These are phyloP conservation scores for Myocastor coypus DNA, from an alignment of 2,113 vertebrate genomes.

Conservation along the genomic window DNA sequence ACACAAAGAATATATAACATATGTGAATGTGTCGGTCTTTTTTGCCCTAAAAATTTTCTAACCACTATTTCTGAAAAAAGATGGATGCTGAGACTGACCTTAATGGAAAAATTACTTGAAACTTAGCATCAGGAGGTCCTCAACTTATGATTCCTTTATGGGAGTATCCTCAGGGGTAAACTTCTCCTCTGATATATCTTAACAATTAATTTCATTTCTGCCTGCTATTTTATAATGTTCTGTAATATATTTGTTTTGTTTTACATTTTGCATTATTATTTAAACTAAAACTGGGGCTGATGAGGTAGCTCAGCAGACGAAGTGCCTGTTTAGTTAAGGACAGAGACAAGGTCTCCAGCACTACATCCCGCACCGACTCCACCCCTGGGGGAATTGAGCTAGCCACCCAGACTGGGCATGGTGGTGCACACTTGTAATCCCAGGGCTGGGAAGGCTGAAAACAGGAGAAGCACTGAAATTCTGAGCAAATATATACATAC, in stretches of 20 bases:
- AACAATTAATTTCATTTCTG: background rate
- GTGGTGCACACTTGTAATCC: too few relatives aligned
- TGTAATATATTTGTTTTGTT: background rate
- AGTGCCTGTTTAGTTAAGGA: too few relatives aligned
- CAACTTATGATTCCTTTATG: background rate
- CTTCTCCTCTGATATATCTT: background rate
- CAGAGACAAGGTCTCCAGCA: too few relatives aligned
- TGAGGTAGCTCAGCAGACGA: too few relatives aligned
- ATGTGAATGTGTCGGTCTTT: background rate
- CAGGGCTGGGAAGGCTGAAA: too few relatives aligned
- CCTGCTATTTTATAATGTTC: slow-evolving; percentile 4
- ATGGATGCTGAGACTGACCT: background rate
- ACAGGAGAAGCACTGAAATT: too few relatives aligned
- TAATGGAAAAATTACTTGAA: background rate
- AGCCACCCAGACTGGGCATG: too few relatives aligned
- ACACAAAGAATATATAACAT: background rate
- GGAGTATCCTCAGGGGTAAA: background rate
- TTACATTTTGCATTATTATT: background rate
- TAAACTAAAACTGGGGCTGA: background rate
- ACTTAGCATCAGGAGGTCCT: background rate
- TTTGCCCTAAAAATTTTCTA: background rate
- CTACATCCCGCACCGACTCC: too few relatives aligned
- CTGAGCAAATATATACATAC: too few relatives aligned
- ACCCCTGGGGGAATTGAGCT: too few relatives aligned
- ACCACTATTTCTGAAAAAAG: background rate